Evolutionary conservation across 2,888 invertebrate species (phyloP).

Genomic region (Epistrophe grossulariae): DNA sequence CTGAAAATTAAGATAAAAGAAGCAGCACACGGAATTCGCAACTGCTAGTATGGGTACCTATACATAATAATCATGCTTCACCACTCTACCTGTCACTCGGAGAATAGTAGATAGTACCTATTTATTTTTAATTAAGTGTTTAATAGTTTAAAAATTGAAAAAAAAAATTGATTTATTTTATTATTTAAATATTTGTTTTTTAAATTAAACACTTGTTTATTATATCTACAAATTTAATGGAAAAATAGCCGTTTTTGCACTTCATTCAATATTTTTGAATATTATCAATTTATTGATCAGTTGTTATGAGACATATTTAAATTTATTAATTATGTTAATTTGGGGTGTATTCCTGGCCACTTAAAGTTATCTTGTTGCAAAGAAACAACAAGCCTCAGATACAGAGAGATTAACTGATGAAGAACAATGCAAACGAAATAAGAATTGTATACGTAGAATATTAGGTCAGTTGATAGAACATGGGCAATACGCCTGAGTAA

Average conservation of each 20-base stretch:
- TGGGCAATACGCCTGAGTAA: too few relatives aligned
- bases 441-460: too few relatives aligned
- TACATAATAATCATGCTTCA: slow-evolving; percentile 20
- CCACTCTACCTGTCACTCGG: slow-evolving; percentile 50
- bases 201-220: neutral
- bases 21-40: slow-evolving; percentile 43
- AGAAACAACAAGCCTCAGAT: too few relatives aligned
- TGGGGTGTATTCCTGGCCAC: too few relatives aligned
- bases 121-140: slow-evolving; percentile 41
- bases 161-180: neutral
- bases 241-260: neutral
- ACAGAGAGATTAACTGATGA: too few relatives aligned
- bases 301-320: too few relatives aligned
- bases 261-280: neutral
- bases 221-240: neutral
- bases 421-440: too few relatives aligned
- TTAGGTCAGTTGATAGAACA: too few relatives aligned
- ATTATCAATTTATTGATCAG: too few relatives aligned
- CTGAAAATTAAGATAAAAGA: slow-evolving; percentile 59
- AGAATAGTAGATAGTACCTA: neutral
- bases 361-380: too few relatives aligned
- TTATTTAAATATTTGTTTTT: neutral
- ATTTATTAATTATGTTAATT: too few relatives aligned
- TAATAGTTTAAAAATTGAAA: neutral
- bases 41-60: neutral